Evolutionary conservation across 64 coral and sea anemone genomes (phyloP), one percentile per base, ranked within the genome.

Genomic region (Pachyseris speciosa): DNA sequence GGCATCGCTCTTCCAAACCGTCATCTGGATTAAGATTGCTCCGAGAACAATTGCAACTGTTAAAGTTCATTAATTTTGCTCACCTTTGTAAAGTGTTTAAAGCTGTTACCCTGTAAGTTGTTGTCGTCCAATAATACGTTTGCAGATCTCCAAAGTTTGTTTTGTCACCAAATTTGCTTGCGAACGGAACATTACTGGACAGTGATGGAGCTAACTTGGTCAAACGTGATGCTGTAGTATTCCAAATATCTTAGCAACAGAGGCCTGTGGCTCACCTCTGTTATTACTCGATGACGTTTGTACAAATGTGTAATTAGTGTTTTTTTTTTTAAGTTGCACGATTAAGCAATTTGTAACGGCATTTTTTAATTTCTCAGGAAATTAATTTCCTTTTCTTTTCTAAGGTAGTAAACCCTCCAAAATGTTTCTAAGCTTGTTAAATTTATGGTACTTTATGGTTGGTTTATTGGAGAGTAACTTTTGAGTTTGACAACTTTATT

Each of bases 171-270:
- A 6, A 71, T 7, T 4, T 31, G 31, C 9, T 28, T 26, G n/a
- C 20, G 3, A 30, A 50, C 29, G 72, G 39, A 76, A 13, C 42
- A 10, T 31, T 16, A 48, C 25, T 43, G 43, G 11, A 6, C 43
- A 11, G 43, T 76, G 37, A 37, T 70, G 13, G 12, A 3, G 17
- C 2, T 16, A 22, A 3, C 37, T 50, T 51, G 24, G 25, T 20
- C 44, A 50, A 30, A 25, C 11, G 10, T 12, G 0, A 16, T 50
- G 6, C 12, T 30, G n/a, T 28, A 43, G 42, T 37, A 22, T 34
- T 79, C 48, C 13, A 37, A 79, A 79, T 79, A 58, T 57, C 75
- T 37, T 79, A 37, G 75, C 75, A 79, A 79, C 75, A 79, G 25
- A 58, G 27, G 20, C 20, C 15, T 0, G 26, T 33, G 27, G 28